These are phyloP conservation scores for Pseudochromis fuscus DNA, from an alignment of 2,797 vertebrate genomes.

Conservation along the genomic window DNA sequence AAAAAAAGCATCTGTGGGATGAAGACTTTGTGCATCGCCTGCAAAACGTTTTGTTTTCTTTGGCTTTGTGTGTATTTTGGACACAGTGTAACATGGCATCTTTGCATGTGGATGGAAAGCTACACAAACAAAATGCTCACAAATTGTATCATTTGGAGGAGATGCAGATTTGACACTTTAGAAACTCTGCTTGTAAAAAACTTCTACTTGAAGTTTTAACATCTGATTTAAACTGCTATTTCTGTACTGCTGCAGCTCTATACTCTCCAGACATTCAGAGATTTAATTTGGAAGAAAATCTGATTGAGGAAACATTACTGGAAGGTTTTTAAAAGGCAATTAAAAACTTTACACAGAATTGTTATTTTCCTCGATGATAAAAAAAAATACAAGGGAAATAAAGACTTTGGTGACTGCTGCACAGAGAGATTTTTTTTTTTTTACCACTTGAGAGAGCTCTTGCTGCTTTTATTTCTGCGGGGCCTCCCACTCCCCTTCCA, in stretches of 20 bases:
- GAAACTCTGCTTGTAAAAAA: constrained; percentile 17
- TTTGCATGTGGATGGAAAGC: too few relatives aligned
- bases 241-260: constrained; percentile 10
- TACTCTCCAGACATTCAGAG: constrained; percentile 27
- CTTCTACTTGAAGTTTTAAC: constrained; percentile 5
- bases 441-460: constrained; percentile 80
- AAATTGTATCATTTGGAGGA: too few relatives aligned
- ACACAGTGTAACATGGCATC: too few relatives aligned
- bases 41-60: too few relatives aligned
- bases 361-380: constrained; percentile 60
- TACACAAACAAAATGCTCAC: background rate
- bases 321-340: constrained; percentile 55
- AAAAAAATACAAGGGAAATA: constrained; percentile 58
- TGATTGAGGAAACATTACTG: constrained; percentile 49
- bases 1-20: too few relatives aligned
- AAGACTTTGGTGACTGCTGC: constrained; percentile 25
- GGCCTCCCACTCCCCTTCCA: constrained; percentile 20
- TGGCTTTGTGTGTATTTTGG: too few relatives aligned
- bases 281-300: constrained; percentile 56
- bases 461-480: constrained; percentile 62
- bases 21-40: too few relatives aligned
- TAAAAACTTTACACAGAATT: constrained; percentile 48
- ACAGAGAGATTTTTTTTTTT: constrained; percentile 52
- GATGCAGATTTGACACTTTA: constrained; percentile 22
- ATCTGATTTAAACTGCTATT: constrained; percentile 45